These are phyloP conservation scores for Bombus confusus DNA, from an alignment of 1,140 invertebrate genomes.

Conservation along the genomic window DNA sequence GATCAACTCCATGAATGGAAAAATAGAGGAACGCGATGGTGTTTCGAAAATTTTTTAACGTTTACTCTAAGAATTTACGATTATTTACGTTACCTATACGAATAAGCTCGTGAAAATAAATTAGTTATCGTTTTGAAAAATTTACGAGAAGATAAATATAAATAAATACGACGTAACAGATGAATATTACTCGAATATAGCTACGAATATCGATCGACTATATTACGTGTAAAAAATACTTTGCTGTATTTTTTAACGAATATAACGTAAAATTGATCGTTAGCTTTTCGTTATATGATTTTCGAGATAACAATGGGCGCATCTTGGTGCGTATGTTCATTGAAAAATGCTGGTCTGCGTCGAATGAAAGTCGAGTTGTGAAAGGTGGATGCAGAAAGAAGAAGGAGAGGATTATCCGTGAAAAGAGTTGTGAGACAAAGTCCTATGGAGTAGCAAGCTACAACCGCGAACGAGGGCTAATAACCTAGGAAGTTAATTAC, in stretches of 20 bases:
- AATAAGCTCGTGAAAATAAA: too few species aligned
- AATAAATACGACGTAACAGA: neutral
- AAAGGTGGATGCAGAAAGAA: too few species aligned
- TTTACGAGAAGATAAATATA: neutral
- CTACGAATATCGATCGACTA: too few species aligned
- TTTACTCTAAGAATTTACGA: too few species aligned
- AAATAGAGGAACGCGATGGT: too few species aligned
- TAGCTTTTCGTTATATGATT: neutral
- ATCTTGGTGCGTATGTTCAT: neutral
- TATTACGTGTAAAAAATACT: too few species aligned
- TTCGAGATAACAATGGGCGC: neutral
- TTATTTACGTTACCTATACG: too few species aligned
- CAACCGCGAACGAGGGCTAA: conserved; percentile 66
- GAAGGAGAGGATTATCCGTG: conserved; percentile 12
- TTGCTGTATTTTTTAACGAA: too few species aligned
- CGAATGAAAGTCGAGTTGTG: neutral
- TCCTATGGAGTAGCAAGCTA: conserved; percentile 8
- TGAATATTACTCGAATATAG: neutral
- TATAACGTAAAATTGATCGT: too few species aligned
- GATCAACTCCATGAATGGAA: too few species aligned
- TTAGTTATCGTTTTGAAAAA: too few species aligned
- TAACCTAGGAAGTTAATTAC: conserved; percentile 73
- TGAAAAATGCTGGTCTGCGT: neutral
- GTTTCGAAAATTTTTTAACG: too few species aligned
- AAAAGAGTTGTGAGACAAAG: conserved; percentile 39